phyloP scores from a whole-genome alignment of 2,888 invertebrate species.

The Lithophane semibrunnea region DNA sequence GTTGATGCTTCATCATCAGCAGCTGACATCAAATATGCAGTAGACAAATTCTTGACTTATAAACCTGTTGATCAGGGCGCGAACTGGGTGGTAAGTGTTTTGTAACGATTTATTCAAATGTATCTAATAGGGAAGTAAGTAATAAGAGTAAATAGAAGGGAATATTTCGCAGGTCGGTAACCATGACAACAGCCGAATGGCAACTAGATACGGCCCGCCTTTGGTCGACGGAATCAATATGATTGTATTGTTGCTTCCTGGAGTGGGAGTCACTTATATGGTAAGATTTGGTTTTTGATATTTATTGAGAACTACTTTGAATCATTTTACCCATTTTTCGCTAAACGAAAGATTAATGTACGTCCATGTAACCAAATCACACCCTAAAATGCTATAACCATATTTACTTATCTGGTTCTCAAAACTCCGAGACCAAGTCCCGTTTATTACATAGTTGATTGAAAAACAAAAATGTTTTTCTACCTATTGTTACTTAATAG shows the following conservation, averaged over 20 bases:
- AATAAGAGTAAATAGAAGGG: slow-evolving; percentile 30
- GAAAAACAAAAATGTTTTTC: not conserved
- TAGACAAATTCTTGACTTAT: slow-evolving; percentile 92
- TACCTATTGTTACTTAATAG: not conserved
- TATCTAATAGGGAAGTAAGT: slow-evolving; percentile 12
- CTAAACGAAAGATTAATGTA: not conserved
- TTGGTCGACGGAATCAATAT: slow-evolving; percentile 93
- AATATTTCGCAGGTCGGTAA: slow-evolving; percentile 91
- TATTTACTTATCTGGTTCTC: not conserved
- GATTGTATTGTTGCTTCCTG: slow-evolving; percentile 93
- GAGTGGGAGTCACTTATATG: slow-evolving; percentile 93
- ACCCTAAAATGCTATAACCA: not conserved
- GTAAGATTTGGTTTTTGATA: slow-evolving; percentile 64
- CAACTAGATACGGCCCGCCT: slow-evolving; percentile 91
- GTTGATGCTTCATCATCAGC: slow-evolving; percentile 91
- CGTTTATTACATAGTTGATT: too few relatives aligned
- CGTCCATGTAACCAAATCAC: not conserved
- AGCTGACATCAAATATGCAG: slow-evolving; percentile 90
- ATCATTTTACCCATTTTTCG: not conserved
- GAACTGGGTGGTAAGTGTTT: slow-evolving; percentile 94
- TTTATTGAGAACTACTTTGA: not conserved
- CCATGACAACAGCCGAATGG: slow-evolving; percentile 92
- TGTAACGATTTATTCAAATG: slow-evolving; percentile 15
- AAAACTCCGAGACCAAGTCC: not conserved
- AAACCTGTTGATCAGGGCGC: slow-evolving; percentile 91